These are phyloP conservation scores for Catharus ustulatus DNA, from an alignment of 2,797 vertebrate genomes.

Conservation along the genomic window DNA sequence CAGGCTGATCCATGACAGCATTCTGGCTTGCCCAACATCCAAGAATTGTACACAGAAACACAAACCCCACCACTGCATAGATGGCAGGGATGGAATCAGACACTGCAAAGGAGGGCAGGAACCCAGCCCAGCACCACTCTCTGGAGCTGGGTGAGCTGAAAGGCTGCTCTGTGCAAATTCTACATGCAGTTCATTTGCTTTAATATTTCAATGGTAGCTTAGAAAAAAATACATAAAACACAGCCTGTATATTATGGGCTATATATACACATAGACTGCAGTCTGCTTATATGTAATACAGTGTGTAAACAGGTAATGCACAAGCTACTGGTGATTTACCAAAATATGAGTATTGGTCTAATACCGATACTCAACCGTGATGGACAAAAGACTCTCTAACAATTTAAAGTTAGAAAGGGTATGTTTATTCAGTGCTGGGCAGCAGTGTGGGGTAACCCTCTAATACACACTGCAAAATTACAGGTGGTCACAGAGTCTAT, in stretches of 20 bases:
- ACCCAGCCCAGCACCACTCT: background rate
- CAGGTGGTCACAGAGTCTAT: too few relatives aligned
- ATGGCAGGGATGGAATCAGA: background rate
- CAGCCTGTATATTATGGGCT: background rate
- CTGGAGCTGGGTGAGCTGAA: background rate
- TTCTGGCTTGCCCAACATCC: background rate
- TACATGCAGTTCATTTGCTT: background rate
- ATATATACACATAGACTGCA: background rate
- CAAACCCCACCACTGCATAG: background rate
- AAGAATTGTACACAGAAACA: background rate
- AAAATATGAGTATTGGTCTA: too few relatives aligned
- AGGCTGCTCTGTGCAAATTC: background rate
- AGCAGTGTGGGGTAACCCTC: too few relatives aligned
- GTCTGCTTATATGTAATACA: rapidly evolving
- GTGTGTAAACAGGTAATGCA: background rate
- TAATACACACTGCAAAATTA: too few relatives aligned
- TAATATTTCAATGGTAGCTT: background rate
- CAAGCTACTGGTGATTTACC: background rate
- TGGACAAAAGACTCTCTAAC: too few relatives aligned
- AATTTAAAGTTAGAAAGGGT: too few relatives aligned
- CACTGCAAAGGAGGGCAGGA: background rate
- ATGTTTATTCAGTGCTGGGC: too few relatives aligned
- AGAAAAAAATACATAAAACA: background rate
- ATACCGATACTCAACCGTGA: too few relatives aligned
- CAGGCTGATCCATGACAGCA: background rate